Evolutionary conservation across 2,113 vertebrate species (phyloP).

Genomic region (Lophochroa leadbeateri): DNA sequence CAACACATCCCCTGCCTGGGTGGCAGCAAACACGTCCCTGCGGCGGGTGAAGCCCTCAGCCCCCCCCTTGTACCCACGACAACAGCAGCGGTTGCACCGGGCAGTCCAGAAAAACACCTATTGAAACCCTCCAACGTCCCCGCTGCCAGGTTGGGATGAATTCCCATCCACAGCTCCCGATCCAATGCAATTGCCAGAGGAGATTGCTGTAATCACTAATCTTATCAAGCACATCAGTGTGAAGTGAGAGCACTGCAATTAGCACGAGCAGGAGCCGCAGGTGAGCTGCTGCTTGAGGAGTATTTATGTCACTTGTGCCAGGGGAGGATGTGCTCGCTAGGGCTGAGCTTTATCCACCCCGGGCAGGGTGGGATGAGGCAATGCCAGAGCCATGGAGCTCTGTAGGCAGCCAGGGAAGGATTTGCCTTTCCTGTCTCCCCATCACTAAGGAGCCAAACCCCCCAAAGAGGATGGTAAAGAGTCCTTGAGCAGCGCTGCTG

Average conservation of each 20-base stretch:
- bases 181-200: not conserved
- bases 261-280: not conserved
- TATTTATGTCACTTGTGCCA: not conserved
- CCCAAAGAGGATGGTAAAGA: not conserved
- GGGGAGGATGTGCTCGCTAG: rapidly evolving
- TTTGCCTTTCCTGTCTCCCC: not conserved
- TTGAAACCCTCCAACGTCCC: not conserved
- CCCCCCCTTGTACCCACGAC: rapidly evolving
- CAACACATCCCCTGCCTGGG: not conserved
- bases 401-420: not conserved
- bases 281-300: not conserved
- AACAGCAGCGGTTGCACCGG: not conserved
- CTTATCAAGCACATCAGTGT: slow-evolving; percentile 2
- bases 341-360: rapidly evolving
- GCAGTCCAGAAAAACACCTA: not conserved
- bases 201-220: slow-evolving; percentile 20
- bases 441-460: not conserved
- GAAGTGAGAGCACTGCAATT: slow-evolving; percentile 24
- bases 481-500: not conserved
- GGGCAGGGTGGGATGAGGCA: not conserved
- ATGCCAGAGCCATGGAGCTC: not conserved
- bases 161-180: slow-evolving; percentile 7
- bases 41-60: not conserved
- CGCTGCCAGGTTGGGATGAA: slow-evolving; percentile 19
- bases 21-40: rapidly evolving